Evolutionary conservation across 2,797 vertebrate genomes (phyloP).

Genomic region (Garrulus glandarius): DNA sequence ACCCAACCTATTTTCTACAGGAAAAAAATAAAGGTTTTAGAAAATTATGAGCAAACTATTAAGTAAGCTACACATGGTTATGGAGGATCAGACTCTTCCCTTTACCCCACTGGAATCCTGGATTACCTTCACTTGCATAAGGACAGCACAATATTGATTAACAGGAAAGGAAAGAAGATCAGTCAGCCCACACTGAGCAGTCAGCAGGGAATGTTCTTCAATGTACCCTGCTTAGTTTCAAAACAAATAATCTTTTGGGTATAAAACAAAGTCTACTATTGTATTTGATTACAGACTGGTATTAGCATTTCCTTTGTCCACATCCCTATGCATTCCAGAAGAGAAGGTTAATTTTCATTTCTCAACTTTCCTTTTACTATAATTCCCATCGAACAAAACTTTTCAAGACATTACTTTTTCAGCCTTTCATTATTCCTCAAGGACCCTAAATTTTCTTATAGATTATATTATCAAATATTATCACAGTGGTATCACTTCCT

Average conservation of each 20-base stretch:
- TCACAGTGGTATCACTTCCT: background rate
- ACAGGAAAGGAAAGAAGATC: background rate
- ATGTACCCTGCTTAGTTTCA: background rate
- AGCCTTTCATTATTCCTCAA: background rate
- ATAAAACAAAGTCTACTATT: background rate
- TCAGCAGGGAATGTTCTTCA: background rate
- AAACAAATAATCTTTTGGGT: background rate
- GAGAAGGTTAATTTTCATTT: background rate
- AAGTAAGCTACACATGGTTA: background rate
- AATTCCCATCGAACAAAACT: background rate
- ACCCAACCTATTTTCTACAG: background rate
- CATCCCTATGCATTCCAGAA: background rate
- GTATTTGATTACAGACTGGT: background rate
- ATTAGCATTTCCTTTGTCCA: background rate
- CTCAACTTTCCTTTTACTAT: background rate
- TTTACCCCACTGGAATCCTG: background rate
- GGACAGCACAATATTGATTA: background rate
- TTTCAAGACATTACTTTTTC: background rate
- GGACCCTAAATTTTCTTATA: background rate
- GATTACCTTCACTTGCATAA: background rate
- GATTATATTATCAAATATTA: background rate
- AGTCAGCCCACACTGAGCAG: background rate
- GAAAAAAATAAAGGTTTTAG: accelerated
- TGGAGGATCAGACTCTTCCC: background rate
- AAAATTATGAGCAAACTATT: background rate